Evolutionary conservation across 2,888 invertebrate species (phyloP).

Genomic region (Xylota segnis): DNA sequence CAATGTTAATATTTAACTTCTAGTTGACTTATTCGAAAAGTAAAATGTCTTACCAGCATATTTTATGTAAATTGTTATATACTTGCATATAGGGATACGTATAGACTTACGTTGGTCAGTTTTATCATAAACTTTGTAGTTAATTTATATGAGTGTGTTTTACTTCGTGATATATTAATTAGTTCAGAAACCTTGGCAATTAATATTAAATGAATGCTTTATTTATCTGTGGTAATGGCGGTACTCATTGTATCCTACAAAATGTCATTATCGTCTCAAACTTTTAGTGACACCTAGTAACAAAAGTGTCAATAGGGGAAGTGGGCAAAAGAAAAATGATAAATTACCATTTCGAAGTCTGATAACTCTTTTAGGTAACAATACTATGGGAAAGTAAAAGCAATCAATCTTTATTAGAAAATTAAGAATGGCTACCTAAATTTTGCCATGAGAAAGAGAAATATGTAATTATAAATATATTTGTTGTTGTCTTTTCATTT

Average conservation of each 20-base stretch:
- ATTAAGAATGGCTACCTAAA: constrained; percentile 18
- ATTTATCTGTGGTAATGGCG: neutral
- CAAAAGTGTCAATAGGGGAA: constrained; percentile 60
- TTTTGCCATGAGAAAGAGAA: neutral
- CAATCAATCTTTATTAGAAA: constrained; percentile 65
- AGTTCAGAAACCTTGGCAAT: neutral
- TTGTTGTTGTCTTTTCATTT: neutral
- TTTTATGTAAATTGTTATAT: too few relatives aligned
- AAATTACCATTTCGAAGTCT: constrained; percentile 54
- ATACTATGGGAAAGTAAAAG: constrained; percentile 29
- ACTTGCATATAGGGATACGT: too few relatives aligned
- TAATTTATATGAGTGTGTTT: neutral
- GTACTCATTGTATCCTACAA: constrained; percentile 4
- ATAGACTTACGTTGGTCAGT: too few relatives aligned
- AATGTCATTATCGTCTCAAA: constrained; percentile 36
- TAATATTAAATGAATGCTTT: neutral
- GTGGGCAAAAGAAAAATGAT: constrained; percentile 50
- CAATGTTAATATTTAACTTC: too few relatives aligned
- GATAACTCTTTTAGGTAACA: constrained; percentile 51
- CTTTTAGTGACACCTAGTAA: constrained; percentile 42
- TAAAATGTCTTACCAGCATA: too few relatives aligned
- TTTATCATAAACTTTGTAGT: neutral
- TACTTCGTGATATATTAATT: neutral
- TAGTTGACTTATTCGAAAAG: too few relatives aligned
- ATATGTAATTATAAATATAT: constrained; percentile 11